A percentile compares a stretch with the other conserved stretches of the same genome.
Conservation (phyloP, 2,888 invertebrate species). For the Pelosia muscerda region DNA sequence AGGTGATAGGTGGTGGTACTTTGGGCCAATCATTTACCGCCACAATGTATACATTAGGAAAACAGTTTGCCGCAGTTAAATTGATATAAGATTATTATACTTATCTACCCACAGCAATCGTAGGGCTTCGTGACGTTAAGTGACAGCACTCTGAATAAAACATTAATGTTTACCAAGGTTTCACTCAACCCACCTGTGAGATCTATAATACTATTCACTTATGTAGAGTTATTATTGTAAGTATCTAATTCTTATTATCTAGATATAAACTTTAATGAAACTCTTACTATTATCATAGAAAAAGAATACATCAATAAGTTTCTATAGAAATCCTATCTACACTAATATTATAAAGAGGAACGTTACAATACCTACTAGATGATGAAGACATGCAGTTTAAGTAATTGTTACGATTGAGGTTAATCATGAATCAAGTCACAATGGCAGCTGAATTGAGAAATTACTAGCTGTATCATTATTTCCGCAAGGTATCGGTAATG, state of each 20-base stretch:
- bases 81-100: constrained; percentile 12
- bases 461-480: constrained; percentile 41
- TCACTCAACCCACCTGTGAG: constrained; percentile 34
- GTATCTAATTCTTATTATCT: background rate
- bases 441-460: constrained; percentile 31
- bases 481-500: constrained; percentile 51
- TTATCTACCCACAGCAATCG: constrained; percentile 44
- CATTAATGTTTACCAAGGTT: constrained; percentile 52
- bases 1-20: constrained; percentile 16
- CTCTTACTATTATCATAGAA: background rate
- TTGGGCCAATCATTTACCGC: background rate
- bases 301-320: background rate
- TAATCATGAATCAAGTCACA: constrained; percentile 10
- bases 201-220: background rate
- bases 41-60: constrained; percentile 15
- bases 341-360: too few relatives aligned
- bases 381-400: too few relatives aligned
- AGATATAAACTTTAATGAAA: background rate
- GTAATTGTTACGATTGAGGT: background rate
- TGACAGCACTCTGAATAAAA: constrained; percentile 58
- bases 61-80: constrained; percentile 37
- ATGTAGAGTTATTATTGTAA: background rate
- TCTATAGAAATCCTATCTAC: too few relatives aligned
- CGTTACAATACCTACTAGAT: too few relatives aligned
- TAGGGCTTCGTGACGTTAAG: constrained; percentile 51